A percentile compares a stretch with the other conserved stretches of the same genome.
phyloP scores from a whole-genome alignment of 2,888 invertebrate genomes.

The Xylophagus ater region DNA sequence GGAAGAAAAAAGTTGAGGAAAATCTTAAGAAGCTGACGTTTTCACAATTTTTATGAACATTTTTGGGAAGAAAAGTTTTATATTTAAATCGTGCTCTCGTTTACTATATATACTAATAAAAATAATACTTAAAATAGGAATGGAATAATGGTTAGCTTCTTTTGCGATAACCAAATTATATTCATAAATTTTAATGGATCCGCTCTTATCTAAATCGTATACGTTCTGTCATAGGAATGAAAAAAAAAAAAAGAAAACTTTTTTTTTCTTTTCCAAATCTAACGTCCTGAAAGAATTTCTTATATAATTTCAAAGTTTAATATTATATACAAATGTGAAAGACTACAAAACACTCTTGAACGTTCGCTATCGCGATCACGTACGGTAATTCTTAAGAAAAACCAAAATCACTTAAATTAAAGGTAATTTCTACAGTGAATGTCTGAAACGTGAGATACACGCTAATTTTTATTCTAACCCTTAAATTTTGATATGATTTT shows the following conservation, averaged over 20 bases:
- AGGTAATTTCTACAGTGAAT: constrained; percentile 5
- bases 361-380: constrained; percentile 14
- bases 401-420: constrained; percentile 2
- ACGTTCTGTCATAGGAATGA: neutral
- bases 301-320: neutral
- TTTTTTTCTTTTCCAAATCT: neutral
- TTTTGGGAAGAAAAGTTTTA: constrained; percentile 3
- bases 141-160: no score
- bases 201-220: constrained; percentile 16
- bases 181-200: constrained; percentile 18
- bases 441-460: constrained; percentile 16
- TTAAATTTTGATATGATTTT: no score
- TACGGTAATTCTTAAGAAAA: constrained; percentile 14
- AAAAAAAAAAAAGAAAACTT: no score
- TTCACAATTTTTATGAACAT: constrained; percentile 8
- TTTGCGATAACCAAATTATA: constrained; percentile 16
- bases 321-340: constrained; percentile 1
- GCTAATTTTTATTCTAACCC: no score
- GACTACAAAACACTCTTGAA: constrained; percentile 4
- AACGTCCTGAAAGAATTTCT: neutral
- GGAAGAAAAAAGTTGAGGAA: no score
- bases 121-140: no score
- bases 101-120: constrained; percentile 4
- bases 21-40: no score
- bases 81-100: constrained; percentile 1